Conservation (phyloP, 1,140 invertebrate genomes). For the Copidosoma floridanum region DNA sequence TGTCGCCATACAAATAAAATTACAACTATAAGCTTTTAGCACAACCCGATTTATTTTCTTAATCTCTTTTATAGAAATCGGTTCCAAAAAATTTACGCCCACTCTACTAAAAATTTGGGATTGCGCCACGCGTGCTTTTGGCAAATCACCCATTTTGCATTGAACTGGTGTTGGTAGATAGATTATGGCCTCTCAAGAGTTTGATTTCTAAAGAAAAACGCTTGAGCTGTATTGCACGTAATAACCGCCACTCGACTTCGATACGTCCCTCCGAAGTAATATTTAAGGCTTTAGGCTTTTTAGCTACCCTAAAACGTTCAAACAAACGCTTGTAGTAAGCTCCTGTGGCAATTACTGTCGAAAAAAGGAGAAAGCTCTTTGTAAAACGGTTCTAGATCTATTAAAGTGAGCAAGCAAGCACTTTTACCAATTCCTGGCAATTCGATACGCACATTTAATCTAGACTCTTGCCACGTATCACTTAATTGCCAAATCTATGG, state of each 20-base stretch:
- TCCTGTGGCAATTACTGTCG: background rate
- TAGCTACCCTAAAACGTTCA: background rate
- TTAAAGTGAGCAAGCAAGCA: background rate
- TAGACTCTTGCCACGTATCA: background rate
- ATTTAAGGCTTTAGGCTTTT: background rate
- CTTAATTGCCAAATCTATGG: background rate
- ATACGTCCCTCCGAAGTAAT: background rate
- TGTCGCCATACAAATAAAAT: constrained; percentile 25
- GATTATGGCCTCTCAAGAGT: background rate
- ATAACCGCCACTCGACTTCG: too few species aligned
- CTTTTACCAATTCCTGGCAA: background rate
- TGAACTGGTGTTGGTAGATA: constrained; percentile 7
- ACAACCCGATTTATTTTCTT: constrained; percentile 3
- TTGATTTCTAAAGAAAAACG: background rate
- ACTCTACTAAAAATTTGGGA: constrained; percentile 27
- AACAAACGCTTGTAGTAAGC: background rate
- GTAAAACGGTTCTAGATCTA: background rate
- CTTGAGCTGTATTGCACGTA: background rate
- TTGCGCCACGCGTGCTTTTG: constrained; percentile 23
- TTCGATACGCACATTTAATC: background rate
- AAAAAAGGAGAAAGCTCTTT: background rate
- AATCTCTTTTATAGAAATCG: constrained; percentile 29
- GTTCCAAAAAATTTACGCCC: constrained; percentile 28
- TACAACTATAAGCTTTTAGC: constrained; percentile 17
- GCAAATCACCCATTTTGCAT: constrained; percentile 28